Evolutionary conservation across 2,888 invertebrate species (phyloP).

Genomic region (Sepiola atlantica): DNA sequence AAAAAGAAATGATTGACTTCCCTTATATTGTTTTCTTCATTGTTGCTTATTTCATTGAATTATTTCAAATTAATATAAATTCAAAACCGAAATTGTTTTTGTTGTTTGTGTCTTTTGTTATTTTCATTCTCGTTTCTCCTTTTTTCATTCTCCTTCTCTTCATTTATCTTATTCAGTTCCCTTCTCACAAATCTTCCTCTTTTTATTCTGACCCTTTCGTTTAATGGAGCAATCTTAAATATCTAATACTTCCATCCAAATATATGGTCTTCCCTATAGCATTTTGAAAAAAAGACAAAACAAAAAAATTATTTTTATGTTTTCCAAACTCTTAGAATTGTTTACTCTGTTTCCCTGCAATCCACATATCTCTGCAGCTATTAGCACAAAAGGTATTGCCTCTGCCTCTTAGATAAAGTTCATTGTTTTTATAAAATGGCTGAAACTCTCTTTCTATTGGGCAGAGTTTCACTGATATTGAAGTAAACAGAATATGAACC

Average conservation of each 20-base stretch:
- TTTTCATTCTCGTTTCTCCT: neutral
- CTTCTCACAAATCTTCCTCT: neutral
- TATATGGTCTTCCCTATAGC: neutral
- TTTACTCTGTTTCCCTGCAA: neutral
- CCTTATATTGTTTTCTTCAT: neutral
- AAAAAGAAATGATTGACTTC: neutral
- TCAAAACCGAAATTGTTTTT: neutral
- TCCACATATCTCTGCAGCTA: neutral
- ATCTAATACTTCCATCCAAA: slow-evolving; percentile 18
- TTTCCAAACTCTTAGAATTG: slow-evolving; percentile 16
- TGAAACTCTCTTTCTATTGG: neutral
- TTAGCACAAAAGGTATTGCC: slow-evolving; percentile 1
- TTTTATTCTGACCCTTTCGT: neutral
- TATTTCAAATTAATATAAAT: neutral
- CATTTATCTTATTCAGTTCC: neutral
- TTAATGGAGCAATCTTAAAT: neutral
- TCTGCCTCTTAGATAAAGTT: slow-evolving; percentile 18
- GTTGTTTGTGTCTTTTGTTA: neutral
- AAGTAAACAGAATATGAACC: neutral
- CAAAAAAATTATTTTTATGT: neutral
- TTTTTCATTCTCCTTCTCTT: neutral
- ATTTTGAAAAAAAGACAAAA: neutral
- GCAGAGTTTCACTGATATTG: neutral
- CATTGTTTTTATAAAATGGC: neutral
- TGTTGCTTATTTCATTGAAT: neutral